Percentiles rank a stretch among this genome's conserved stretches.
Conservation (phyloP, 2,888 invertebrate species). For the Meteorus cinctellus region DNA sequence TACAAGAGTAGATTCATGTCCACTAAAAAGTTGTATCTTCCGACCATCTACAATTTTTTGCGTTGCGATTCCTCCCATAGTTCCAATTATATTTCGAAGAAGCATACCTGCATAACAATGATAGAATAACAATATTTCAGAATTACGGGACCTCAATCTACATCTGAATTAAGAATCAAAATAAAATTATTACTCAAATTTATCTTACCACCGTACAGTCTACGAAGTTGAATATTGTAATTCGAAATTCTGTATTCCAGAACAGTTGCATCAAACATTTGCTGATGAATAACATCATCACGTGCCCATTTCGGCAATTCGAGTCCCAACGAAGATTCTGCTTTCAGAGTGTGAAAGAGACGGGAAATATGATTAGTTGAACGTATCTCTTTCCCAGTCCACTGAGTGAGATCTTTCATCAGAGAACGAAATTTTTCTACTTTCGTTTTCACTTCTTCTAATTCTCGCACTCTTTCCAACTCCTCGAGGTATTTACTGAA, state of each 20-base stretch:
- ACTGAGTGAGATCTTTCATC: conserved; percentile 27
- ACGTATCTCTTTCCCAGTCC: conserved; percentile 37
- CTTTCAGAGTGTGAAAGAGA: conserved; percentile 40
- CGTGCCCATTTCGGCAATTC: conserved; percentile 42
- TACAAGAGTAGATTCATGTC: conserved; percentile 80
- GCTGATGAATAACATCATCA: conserved; percentile 42
- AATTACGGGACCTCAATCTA: background rate
- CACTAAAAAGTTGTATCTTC: conserved; percentile 76
- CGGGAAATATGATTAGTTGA: conserved; percentile 28
- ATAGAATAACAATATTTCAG: background rate
- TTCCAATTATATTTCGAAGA: conserved; percentile 75
- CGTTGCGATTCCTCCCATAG: conserved; percentile 69
- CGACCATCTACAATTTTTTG: conserved; percentile 66
- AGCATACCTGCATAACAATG: conserved; percentile 72
- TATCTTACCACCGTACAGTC: conserved; percentile 44
- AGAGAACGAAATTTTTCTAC: conserved; percentile 12
- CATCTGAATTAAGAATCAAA: background rate
- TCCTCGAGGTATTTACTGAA: background rate
- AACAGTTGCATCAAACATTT: conserved; percentile 35
- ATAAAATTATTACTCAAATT: background rate
- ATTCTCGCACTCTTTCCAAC: background rate
- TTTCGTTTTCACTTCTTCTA: conserved; percentile 7
- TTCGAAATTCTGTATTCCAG: conserved; percentile 40
- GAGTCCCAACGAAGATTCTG: conserved; percentile 38
- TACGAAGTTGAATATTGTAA: conserved; percentile 41